Evolutionary conservation across 2,797 vertebrate genomes (phyloP).

Genomic region (Anguilla megastoma): DNA sequence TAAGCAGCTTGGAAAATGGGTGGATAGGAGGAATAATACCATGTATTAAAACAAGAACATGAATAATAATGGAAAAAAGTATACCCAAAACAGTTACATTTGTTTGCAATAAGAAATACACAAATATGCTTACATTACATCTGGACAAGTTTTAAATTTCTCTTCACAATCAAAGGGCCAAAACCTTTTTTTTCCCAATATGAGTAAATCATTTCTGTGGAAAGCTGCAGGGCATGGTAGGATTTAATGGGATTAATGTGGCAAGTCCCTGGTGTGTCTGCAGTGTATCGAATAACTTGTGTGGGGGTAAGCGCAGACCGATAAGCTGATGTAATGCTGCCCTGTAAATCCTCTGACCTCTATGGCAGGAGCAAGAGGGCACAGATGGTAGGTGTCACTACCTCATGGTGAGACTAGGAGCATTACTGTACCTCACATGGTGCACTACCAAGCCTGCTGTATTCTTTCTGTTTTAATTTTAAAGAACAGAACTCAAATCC

Average conservation of each 20-base stretch:
- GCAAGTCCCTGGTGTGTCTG: not conserved
- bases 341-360: not conserved
- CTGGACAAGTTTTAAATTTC: not conserved
- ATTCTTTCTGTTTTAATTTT: not conserved
- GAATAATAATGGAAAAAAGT: too few relatives aligned
- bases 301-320: not conserved
- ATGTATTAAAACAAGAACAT: too few relatives aligned
- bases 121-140: too few relatives aligned
- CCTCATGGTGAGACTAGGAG: not conserved
- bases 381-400: not conserved
- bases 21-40: too few relatives aligned
- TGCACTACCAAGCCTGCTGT: not conserved
- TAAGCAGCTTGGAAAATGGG: too few relatives aligned
- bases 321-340: not conserved
- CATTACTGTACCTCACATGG: not conserved
- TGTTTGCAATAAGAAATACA: too few relatives aligned
- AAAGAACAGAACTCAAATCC: not conserved
- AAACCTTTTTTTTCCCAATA: not conserved
- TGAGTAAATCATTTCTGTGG: not conserved
- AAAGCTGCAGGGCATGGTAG: not conserved
- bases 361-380: not conserved
- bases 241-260: not conserved
- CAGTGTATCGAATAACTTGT: not conserved
- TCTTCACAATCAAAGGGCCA: not conserved
- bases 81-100: too few relatives aligned